phyloP scores from a whole-genome alignment of 2,113 vertebrate genomes.

The Corythornis vintsioides region DNA sequence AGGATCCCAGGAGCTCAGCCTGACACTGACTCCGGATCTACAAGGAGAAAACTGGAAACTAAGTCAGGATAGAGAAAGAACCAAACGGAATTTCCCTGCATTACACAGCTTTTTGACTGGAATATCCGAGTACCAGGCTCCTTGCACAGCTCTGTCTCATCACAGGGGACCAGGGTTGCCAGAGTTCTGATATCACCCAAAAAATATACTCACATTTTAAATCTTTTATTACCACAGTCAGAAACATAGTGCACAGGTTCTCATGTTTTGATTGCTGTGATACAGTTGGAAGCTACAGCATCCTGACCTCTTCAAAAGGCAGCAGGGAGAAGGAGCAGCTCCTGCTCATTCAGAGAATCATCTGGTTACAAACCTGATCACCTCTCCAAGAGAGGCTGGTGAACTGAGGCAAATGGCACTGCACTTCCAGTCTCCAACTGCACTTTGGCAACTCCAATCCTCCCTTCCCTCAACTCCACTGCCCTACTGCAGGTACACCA shows the following conservation, averaged over 20 bases:
- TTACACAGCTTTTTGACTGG: not conserved
- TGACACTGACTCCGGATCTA: constrained; percentile 64
- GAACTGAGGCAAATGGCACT: not conserved
- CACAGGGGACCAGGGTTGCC: fast-evolving
- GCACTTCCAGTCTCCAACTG: not conserved
- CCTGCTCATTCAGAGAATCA: not conserved
- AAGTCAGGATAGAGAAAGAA: not conserved
- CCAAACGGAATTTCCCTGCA: not conserved
- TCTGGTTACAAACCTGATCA: not conserved
- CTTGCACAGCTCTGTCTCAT: not conserved
- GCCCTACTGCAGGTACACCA: not conserved
- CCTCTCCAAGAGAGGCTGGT: not conserved
- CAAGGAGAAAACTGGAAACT: not conserved
- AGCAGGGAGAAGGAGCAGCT: not conserved
- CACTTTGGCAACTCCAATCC: not conserved
- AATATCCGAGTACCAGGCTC: not conserved
- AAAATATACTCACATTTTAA: not conserved
- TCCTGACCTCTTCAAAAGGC: not conserved
- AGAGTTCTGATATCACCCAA: not conserved
- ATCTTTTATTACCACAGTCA: not conserved
- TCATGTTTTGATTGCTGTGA: not conserved
- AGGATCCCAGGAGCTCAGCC: constrained; percentile 52
- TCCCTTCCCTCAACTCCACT: not conserved
- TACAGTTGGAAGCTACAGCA: not conserved
- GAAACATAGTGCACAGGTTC: not conserved